Base-by-base conservation (phyloP, 1,140 invertebrate genomes). In the Cyrtorhinus lividipennis region DNA sequence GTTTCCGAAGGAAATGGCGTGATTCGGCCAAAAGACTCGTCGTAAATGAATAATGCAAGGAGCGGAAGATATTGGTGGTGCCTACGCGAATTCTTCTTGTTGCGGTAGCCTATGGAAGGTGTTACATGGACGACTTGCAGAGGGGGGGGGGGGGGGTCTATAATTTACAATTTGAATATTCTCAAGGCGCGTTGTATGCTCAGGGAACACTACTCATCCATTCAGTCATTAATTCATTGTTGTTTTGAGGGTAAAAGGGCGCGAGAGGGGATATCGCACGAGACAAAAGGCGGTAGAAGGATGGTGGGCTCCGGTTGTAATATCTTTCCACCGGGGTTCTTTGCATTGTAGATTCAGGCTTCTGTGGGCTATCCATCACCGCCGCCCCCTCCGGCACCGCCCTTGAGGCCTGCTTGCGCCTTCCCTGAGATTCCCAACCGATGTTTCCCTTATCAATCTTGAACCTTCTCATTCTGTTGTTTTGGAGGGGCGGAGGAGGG, bases 91-190 rank as follows among this genome's bases (percentile, higher is more conserved):
- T 53, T 53, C 48, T 53, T 53, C 48, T 20, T n/a, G n/a, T n/a
- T n/a, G n/a, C n/a, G n/a, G n/a, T n/a, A n/a, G n/a, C n/a, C n/a
- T n/a, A n/a, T n/a, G n/a, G n/a, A n/a, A n/a, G n/a, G n/a, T n/a
- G n/a, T n/a, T 38, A 8, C 30, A 38, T 5, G 15, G 30, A 5
- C 5, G 5, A 8, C 30, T 38, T 20, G 60, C 30, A 38, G 38
- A 60, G 30, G 30, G 24, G 25, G 24, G 27, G 22, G 24, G 23
- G 27, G 20, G 27, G 23, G 44, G 48, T 24, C 30, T 61, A 61
- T 61, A 61, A 61, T 61, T 61, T 61, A 61, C 23, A 61, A 61
- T 61, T 61, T 61, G 60, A 61, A 61, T 61, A 61, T 61, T 38
- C 30, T 60, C 58, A 26, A 38, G 2, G 60, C 22, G 27, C 23